Conservation (phyloP, 2,113 vertebrate genomes). For the Festucalex cinctus region DNA sequence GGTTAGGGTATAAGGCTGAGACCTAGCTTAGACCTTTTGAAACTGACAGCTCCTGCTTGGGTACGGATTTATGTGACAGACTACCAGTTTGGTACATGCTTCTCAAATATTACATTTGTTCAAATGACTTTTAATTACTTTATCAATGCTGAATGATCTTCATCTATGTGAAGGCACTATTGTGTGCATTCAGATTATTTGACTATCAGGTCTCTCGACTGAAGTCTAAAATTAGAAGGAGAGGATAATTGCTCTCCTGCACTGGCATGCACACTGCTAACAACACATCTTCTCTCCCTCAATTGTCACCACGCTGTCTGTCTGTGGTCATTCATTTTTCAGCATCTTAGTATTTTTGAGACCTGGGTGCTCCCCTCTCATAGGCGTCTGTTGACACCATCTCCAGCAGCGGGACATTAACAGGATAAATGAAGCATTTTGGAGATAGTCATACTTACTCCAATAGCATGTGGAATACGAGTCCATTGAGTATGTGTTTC, state of each 20-base stretch:
- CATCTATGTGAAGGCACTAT: not conserved
- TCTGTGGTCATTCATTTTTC: constrained; percentile 3
- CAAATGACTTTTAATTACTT: too few relatives aligned
- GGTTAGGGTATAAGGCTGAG: too few relatives aligned
- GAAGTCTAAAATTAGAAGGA: constrained; percentile 34
- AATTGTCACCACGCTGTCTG: constrained; percentile 14
- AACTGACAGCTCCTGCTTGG: too few relatives aligned
- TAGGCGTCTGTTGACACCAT: not conserved
- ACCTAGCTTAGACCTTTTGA: too few relatives aligned
- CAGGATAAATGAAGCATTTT: not conserved
- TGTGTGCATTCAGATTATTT: constrained; percentile 19
- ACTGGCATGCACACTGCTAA: constrained; percentile 18
- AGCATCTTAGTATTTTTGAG: constrained; percentile 6
- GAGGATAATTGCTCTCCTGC: constrained; percentile 30
- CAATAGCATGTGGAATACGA: not conserved
- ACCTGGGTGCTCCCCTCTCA: not conserved
- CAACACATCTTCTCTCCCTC: constrained; percentile 5
- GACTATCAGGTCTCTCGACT: constrained; percentile 15
- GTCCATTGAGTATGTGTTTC: not conserved
- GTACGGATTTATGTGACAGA: too few relatives aligned
- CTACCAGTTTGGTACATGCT: too few relatives aligned
- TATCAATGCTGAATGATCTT: too few relatives aligned
- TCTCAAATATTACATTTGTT: too few relatives aligned
- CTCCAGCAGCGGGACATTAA: not conserved
- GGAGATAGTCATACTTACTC: not conserved